Evolutionary conservation across 2,888 invertebrate species (phyloP).

Genomic region (Torymus tubicola): DNA sequence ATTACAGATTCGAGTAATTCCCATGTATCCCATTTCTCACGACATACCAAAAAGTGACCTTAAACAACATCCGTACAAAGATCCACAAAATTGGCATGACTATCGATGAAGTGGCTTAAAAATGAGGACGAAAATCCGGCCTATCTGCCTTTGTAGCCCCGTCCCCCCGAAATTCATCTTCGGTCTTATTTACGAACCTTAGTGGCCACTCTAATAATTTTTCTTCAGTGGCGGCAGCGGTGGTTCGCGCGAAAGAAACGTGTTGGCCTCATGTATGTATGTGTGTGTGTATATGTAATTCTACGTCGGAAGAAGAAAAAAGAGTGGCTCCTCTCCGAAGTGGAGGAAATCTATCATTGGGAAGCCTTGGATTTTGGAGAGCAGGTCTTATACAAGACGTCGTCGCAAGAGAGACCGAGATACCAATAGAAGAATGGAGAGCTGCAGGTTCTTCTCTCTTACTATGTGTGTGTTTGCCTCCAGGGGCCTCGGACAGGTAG

Average conservation of each 20-base stretch:
- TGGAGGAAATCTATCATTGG: conserved; percentile 47
- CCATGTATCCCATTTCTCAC: conserved; percentile 9
- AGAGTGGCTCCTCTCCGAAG: conserved; percentile 33
- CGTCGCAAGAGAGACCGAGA: conserved; percentile 21
- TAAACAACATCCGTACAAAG: conserved; percentile 9
- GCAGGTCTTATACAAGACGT: conserved; percentile 50
- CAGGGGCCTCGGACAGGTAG: conserved; percentile 45
- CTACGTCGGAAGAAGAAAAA: conserved; percentile 17
- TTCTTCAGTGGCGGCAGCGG: conserved; percentile 6
- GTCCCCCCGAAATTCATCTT: conserved; percentile 26
- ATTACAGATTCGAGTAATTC: conserved; percentile 27
- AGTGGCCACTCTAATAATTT: conserved; percentile 28
- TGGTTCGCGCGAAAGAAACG: conserved; percentile 17
- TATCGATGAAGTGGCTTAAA: conserved; percentile 27
- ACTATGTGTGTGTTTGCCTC: conserved; percentile 35
- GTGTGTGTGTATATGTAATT: not conserved
- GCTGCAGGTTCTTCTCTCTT: conserved; percentile 29
- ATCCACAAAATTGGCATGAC: conserved; percentile 33
- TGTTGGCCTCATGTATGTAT: not conserved
- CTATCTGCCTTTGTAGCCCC: conserved; percentile 17
- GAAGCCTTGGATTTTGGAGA: conserved; percentile 34
- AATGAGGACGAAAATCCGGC: conserved; percentile 22
- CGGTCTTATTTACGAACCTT: conserved; percentile 15
- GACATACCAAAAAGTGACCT: conserved; percentile 6
- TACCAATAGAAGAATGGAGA: conserved; percentile 14